Evolutionary conservation across 2,113 vertebrate genomes (phyloP).

Genomic region (Ceyx cyanopectus): DNA sequence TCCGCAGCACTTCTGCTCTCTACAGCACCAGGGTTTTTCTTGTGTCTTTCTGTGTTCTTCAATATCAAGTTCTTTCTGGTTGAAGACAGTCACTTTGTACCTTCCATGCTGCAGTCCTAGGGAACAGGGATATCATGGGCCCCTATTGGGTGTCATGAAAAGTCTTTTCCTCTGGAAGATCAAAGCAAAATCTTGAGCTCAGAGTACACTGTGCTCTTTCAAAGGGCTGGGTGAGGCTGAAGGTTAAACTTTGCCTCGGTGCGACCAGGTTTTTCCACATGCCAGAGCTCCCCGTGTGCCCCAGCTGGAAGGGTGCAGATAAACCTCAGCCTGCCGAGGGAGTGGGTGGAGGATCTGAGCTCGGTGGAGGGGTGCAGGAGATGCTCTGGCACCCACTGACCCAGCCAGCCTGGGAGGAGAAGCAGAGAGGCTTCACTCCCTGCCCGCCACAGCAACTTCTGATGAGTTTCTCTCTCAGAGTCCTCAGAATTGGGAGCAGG

Average conservation of each 20-base stretch:
- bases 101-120: rapidly evolving
- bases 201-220: rapidly evolving
- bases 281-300: not conserved
- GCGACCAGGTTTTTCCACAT: not conserved
- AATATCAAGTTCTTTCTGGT: not conserved
- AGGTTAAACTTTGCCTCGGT: rapidly evolving
- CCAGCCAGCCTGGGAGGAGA: not conserved
- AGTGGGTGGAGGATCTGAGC: not conserved
- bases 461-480: slow-evolving; percentile 80
- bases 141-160: not conserved
- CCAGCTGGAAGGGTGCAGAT: not conserved
- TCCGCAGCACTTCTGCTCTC: rapidly evolving
- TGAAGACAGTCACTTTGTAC: rapidly evolving
- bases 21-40: rapidly evolving
- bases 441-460: slow-evolving; percentile 66
- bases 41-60: not conserved
- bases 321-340: not conserved
- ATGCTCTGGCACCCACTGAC: not conserved
- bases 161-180: not conserved
- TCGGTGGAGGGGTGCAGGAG: not conserved
- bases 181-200: not conserved
- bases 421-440: not conserved
- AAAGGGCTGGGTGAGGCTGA: not conserved
- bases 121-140: not conserved
- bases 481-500: slow-evolving; percentile 83